Evolutionary conservation across 2,797 vertebrate species (phyloP), one percentile per base, ranked within the genome.

Genomic region (Helarctos malayanus): DNA sequence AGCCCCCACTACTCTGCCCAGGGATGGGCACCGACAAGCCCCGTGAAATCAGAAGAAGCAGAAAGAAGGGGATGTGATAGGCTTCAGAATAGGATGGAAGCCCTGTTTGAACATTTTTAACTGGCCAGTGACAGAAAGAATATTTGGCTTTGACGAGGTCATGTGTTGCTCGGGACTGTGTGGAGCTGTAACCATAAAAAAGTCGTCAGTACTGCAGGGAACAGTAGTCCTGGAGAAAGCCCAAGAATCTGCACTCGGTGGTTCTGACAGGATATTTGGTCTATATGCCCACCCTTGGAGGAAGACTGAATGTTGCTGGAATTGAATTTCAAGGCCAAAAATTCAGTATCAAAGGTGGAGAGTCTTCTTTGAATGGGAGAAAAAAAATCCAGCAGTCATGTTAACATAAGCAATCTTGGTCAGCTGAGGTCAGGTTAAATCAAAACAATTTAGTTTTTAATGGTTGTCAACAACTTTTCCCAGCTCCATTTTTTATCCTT

Each of bases 251-350:
- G 61, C 21, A 68, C 45, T 84, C 7, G 49, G 32, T 21, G 23
- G 52, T 45, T 95, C 61, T 87, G 52, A 73, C 32, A 52, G 59
- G 52, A 91, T 3, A 7, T 65, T 71, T 57, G 25, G 16, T 78
- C 56, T 56, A 23, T 0, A 6, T 10, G 61, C 23, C 23, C 25
- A 71, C 21, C 9, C 11, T 38, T 35, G 27, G 91, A 83, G 38
- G 38, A 71, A 56, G 45, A 32, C 18, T 35, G 52, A 38, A 35
- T 57, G 29, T 61, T 69, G 15, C 29, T 82, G 54, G 41, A 80
- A 82, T 32, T 95, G 76, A 92, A 57, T 94, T 83, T 59, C 18
- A 41, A 93, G 63, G 56, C 25, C 29, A 56, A 61, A 93, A 83
- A 52, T 86, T 86, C 86, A 87, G 27, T 84, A 54, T 54, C 21